Base-by-base conservation (phyloP, 2,888 invertebrate species). In the Xanthostigma xanthostigma region DNA sequence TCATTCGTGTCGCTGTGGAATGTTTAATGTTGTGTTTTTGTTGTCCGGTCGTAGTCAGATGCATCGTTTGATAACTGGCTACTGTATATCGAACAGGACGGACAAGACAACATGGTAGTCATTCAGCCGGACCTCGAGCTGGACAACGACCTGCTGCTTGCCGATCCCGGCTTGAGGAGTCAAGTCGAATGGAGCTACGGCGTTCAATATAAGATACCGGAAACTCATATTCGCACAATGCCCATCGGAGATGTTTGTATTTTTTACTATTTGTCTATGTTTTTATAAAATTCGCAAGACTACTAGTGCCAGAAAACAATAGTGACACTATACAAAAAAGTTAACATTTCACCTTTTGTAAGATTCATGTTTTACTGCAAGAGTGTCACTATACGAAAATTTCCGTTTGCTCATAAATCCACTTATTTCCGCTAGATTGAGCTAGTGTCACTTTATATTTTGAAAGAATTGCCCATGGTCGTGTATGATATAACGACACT, bases 141-240 rank as follows among this genome's bases (percentile, higher is more conserved):
- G 8, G 49, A 62, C 34, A 62, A 62, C 52, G 58, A 61, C 9
- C 63, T 64, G 39, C 52, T 64, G 14, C 53, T 64, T 8, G 61
- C 63, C 5, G 64, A 65, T 53, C 63, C 64, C 8, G 62, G 62
- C 17, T 59, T 65, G n/a, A 58, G 59, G 48, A 58, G 57, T 45
- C 64, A 64, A 49, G 51, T 64, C 39, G 61, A 63, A 53, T 56
- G 59, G 9, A 62, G 60, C 8, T 62, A 62, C 44, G 60, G 60
- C 48, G 55, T 60, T 13, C 61, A 64, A 45, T 64, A 63, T 47
- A 63, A 64, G 54, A 63, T 67, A 40, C 66, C 67, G 1, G 64
- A 65, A 54, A 63, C 65, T 9, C 62, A 60, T 44, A 62, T 65
- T 36, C 57, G 61, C 45, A 66, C 65, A 5, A 61, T 67, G 61